A percentile compares a stretch with the other conserved stretches of the same genome.
These are phyloP conservation scores for Thamnophis sirtalis DNA, from an alignment of 2,113 vertebrate genomes.

Conservation along the genomic window DNA sequence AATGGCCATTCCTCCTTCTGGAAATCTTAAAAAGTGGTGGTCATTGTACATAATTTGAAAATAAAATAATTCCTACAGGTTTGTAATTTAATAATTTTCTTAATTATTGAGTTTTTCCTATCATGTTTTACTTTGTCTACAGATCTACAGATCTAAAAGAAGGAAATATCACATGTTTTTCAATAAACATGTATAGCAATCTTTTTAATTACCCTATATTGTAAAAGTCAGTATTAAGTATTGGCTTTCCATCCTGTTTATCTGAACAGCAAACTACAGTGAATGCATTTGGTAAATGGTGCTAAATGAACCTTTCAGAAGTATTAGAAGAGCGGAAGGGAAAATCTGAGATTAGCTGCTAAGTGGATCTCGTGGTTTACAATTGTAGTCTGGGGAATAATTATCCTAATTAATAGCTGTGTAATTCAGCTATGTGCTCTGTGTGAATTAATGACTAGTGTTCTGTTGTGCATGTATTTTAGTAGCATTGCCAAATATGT, in stretches of 20 bases:
- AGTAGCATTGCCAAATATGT: conserved; percentile 77
- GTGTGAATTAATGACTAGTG: conserved; percentile 66
- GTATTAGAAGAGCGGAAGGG: conserved; percentile 73
- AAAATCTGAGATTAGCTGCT: conserved; percentile 73
- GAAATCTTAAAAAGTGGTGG: neutral
- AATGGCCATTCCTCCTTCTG: neutral
- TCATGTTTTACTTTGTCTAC: conserved; percentile 30
- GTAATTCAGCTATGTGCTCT: conserved; percentile 63
- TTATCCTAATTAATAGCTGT: conserved; percentile 95
- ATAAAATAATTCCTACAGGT: neutral
- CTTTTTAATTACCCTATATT: conserved; percentile 71
- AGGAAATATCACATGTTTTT: conserved; percentile 57
- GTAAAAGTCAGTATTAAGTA: conserved; percentile 80
- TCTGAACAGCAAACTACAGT: conserved; percentile 80
- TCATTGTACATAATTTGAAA: neutral
- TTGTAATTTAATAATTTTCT: conserved; percentile 16
- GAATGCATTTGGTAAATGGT: conserved; percentile 84
- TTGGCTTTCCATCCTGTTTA: conserved; percentile 74
- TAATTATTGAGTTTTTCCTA: conserved; percentile 48
- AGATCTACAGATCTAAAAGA: conserved; percentile 35
- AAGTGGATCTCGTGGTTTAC: conserved; percentile 89
- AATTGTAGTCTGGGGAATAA: conserved; percentile 89
- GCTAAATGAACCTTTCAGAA: conserved; percentile 79
- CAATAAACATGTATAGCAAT: conserved; percentile 54
- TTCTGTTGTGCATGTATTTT: conserved; percentile 54